Evolutionary conservation across 37 sponge, comb jelly and placozoan genomes (phyloP).

Genomic region (Oopsacas minuta): DNA sequence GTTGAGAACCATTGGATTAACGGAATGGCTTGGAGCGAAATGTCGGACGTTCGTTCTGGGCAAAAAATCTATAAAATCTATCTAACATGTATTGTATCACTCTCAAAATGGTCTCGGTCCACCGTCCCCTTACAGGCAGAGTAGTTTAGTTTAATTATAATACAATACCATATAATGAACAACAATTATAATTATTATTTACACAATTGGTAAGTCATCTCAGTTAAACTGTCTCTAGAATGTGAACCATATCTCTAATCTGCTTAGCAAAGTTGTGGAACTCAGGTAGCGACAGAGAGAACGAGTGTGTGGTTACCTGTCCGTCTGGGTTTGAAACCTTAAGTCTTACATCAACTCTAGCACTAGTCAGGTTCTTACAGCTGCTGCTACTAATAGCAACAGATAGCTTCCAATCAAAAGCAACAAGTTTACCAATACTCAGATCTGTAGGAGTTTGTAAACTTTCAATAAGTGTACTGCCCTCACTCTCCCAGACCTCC

Average conservation of each 20-base stretch:
- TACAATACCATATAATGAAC: too few relatives aligned
- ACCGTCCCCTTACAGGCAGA: too few relatives aligned
- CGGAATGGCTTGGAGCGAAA: too few relatives aligned
- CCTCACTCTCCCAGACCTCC: neutral
- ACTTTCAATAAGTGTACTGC: neutral
- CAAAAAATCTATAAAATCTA: too few relatives aligned
- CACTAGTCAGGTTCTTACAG: slow-evolving; percentile 1
- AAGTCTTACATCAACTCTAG: neutral
- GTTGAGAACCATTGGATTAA: too few relatives aligned
- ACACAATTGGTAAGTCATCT: neutral
- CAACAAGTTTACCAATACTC: neutral
- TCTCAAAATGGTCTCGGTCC: too few relatives aligned
- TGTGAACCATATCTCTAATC: neutral
- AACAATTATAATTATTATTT: neutral
- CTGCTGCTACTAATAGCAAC: neutral
- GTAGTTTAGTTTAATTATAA: too few relatives aligned
- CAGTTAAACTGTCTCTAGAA: neutral
- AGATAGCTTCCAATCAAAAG: neutral
- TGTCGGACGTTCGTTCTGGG: too few relatives aligned
- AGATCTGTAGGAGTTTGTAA: neutral
- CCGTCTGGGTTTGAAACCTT: neutral
- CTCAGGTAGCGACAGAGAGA: neutral
- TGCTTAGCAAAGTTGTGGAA: neutral
- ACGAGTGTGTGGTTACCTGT: neutral
- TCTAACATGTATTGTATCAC: too few relatives aligned